These are phyloP conservation scores for Platycheirus rosarum DNA, from an alignment of 2,888 invertebrate species.

Conservation along the genomic window DNA sequence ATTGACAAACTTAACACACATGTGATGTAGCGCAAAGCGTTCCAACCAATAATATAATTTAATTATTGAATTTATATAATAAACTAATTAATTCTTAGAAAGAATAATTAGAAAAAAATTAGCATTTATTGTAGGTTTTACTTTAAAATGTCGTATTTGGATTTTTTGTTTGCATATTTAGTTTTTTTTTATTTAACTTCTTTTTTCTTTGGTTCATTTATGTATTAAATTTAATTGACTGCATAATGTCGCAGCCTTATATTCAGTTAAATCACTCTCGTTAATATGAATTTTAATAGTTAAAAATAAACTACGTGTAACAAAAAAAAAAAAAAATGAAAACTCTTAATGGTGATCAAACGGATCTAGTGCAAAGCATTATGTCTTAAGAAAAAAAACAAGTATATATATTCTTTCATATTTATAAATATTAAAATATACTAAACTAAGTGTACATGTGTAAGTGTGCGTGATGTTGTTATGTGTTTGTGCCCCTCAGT, in stretches of 20 bases:
- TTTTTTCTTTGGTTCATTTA: not conserved
- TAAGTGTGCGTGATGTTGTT: conserved; percentile 49
- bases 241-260: not conserved
- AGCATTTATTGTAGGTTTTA: not conserved
- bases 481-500: conserved; percentile 4
- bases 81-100: not conserved
- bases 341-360: conserved; percentile 72
- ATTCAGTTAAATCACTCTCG: not conserved
- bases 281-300: not conserved
- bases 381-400: conserved; percentile 61
- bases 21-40: conserved; percentile 70
- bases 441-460: conserved; percentile 50
- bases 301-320: conserved; percentile 40
- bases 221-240: not conserved
- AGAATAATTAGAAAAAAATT: no score
- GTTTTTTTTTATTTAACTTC: not conserved
- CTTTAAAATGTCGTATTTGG: not conserved
- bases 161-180: not conserved
- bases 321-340: conserved; percentile 65
- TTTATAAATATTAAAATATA: conserved; percentile 64
- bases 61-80: conserved; percentile 30
- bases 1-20: conserved; percentile 39
- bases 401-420: conserved; percentile 71
- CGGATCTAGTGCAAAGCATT: conserved; percentile 72
- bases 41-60: conserved; percentile 47